These are phyloP conservation scores for Lutjanus erythropterus DNA, from an alignment of 2,113 vertebrate genomes.

Conservation along the genomic window DNA sequence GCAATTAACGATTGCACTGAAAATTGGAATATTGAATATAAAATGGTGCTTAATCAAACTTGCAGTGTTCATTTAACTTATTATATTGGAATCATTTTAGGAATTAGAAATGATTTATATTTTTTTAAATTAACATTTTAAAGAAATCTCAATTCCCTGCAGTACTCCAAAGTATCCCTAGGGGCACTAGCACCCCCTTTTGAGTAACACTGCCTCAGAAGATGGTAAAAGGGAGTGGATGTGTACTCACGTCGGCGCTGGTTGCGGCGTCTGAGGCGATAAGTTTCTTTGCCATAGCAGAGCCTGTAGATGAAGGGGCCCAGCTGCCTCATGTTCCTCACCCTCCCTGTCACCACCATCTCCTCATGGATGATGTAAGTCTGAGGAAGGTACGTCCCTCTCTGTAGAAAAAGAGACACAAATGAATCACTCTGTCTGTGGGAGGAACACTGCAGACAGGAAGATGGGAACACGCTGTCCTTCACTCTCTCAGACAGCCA, in stretches of 20 bases:
- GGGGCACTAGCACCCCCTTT: no score
- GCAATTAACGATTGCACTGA: no score
- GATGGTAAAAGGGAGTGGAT: not conserved
- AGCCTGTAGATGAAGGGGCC: slow-evolving; percentile 94
- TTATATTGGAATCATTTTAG: no score
- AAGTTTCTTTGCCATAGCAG: slow-evolving; percentile 94
- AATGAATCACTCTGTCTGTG: slow-evolving; percentile 55
- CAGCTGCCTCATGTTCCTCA: slow-evolving; percentile 91
- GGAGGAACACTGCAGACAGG: slow-evolving; percentile 17
- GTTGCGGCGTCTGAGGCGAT: slow-evolving; percentile 89
- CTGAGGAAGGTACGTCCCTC: slow-evolving; percentile 93
- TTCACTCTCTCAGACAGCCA: slow-evolving; percentile 22
- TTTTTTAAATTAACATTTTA: no score
- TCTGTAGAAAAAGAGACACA: slow-evolving; percentile 83
- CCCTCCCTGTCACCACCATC: slow-evolving; percentile 91
- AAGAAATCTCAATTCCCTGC: no score
- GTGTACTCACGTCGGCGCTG: slow-evolving; percentile 87
- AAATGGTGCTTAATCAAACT: no score
- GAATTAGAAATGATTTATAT: no score
- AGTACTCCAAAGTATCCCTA: no score
- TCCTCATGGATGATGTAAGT: slow-evolving; percentile 96
- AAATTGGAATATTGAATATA: no score
- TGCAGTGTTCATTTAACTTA: no score
- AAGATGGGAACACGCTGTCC: slow-evolving; percentile 32
- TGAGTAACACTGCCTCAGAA: no score